A percentile compares a stretch with the other conserved stretches of the same genome.
Evolutionary conservation across 2,888 invertebrate genomes (phyloP).

Genomic region (Agrochola lychnidis): DNA sequence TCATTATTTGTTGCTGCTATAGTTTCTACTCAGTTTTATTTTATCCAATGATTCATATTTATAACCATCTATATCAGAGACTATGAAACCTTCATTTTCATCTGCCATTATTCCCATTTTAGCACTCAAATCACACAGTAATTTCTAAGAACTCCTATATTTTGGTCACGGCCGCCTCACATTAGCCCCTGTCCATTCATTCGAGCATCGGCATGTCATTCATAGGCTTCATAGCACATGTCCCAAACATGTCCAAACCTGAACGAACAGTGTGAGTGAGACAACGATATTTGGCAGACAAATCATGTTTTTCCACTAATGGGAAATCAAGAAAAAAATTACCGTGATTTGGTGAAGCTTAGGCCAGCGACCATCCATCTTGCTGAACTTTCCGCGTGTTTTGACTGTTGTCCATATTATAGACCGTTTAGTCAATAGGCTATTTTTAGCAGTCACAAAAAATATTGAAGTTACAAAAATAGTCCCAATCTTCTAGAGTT

Average conservation of each 20-base stretch:
- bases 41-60: neutral
- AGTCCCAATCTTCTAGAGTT: slow-evolving; percentile 14
- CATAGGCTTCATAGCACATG: slow-evolving; percentile 46
- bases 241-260: slow-evolving; percentile 46
- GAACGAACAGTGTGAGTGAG: slow-evolving; percentile 34
- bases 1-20: neutral
- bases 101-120: slow-evolving; percentile 1
- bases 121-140: slow-evolving; percentile 17
- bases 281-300: slow-evolving; percentile 15
- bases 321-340: slow-evolving; percentile 27
- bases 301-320: slow-evolving; percentile 33
- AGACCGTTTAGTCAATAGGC: neutral
- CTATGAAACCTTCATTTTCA: neutral
- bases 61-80: neutral
- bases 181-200: slow-evolving; percentile 48
- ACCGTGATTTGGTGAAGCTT: slow-evolving; percentile 3
- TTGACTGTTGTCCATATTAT: slow-evolving; percentile 21
- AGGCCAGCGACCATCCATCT: slow-evolving; percentile 20
- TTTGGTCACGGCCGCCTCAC: slow-evolving; percentile 26
- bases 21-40: neutral
- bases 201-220: slow-evolving; percentile 38
- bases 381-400: slow-evolving; percentile 12
- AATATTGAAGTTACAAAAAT: slow-evolving; percentile 6
- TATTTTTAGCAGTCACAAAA: slow-evolving; percentile 15
- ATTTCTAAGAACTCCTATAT: slow-evolving; percentile 22